These are phyloP conservation scores for Dicrostonyx torquatus DNA, from an alignment of 2,797 vertebrate species.

Conservation along the genomic window DNA sequence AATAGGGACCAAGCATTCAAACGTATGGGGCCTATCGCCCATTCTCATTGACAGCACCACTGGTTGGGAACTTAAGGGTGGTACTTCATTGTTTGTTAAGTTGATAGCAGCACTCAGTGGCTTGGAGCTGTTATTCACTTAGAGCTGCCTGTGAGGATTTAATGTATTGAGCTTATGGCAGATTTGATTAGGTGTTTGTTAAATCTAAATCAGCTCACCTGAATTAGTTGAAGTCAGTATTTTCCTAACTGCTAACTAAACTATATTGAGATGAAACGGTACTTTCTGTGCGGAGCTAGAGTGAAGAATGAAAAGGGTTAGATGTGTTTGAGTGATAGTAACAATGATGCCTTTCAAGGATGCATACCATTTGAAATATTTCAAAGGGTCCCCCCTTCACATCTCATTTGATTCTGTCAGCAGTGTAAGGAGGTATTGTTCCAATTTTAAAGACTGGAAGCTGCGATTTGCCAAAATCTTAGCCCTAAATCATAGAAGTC, in stretches of 20 bases:
- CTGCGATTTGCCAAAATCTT: conserved; percentile 57
- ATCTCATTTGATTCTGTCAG: conserved; percentile 57
- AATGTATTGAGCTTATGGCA: conserved; percentile 23
- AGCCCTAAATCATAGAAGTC: conserved; percentile 34
- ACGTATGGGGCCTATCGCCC: background rate
- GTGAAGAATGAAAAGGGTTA: background rate
- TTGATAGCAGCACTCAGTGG: background rate
- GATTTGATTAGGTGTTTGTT: conserved; percentile 53
- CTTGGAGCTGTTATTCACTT: conserved; percentile 24
- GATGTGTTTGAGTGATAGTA: conserved; percentile 37
- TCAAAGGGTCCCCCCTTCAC: background rate
- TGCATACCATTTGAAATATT: conserved; percentile 27
- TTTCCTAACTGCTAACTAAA: conserved; percentile 59
- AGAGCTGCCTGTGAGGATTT: conserved; percentile 2
- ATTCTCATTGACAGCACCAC: background rate
- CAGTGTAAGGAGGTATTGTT: conserved; percentile 42
- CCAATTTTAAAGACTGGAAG: conserved; percentile 53
- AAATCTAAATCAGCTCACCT: conserved; percentile 57
- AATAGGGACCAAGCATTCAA: background rate
- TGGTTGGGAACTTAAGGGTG: background rate
- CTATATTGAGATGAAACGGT: conserved; percentile 24
- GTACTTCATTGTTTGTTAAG: background rate
- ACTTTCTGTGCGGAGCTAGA: background rate
- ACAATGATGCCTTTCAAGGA: conserved; percentile 38
- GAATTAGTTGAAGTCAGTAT: conserved; percentile 50